Conservation (phyloP, 2,113 vertebrate genomes). For the Zosterops lateralis region DNA sequence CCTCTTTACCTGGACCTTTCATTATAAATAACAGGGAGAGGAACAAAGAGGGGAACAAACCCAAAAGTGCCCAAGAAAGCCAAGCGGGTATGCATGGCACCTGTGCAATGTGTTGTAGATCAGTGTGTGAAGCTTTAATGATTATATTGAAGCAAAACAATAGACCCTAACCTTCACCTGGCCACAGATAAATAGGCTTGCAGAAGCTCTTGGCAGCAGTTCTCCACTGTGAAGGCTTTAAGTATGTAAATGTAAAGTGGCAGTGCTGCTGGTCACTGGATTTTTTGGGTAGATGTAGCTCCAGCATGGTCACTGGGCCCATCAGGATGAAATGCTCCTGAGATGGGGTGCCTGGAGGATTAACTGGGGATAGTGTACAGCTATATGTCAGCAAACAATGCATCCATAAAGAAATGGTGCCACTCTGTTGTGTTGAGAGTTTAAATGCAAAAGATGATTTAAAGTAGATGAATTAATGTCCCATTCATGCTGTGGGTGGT, state of each 20-base stretch:
- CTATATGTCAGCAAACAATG: neutral
- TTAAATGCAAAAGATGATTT: neutral
- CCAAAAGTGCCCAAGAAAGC: neutral
- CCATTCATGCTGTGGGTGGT: neutral
- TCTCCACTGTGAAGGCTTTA: neutral
- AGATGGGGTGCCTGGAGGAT: neutral
- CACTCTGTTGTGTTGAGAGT: neutral
- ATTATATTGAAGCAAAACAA: neutral
- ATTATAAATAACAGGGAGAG: neutral
- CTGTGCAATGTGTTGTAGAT: neutral
- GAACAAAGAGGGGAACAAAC: neutral
- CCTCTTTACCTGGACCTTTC: neutral
- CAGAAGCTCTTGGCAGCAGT: neutral
- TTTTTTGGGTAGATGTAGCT: neutral
- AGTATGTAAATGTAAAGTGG: neutral
- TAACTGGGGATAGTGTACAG: neutral
- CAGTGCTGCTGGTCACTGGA: rapidly evolving
- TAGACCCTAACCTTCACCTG: neutral
- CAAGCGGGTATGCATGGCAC: neutral
- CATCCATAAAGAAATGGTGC: neutral
- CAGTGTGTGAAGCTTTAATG: neutral
- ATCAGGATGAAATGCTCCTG: neutral
- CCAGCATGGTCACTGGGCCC: rapidly evolving
- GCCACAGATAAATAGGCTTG: neutral
- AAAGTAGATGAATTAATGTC: neutral